phyloP scores from a whole-genome alignment of 2,113 vertebrate genomes.

The Laticauda laticaudata region DNA sequence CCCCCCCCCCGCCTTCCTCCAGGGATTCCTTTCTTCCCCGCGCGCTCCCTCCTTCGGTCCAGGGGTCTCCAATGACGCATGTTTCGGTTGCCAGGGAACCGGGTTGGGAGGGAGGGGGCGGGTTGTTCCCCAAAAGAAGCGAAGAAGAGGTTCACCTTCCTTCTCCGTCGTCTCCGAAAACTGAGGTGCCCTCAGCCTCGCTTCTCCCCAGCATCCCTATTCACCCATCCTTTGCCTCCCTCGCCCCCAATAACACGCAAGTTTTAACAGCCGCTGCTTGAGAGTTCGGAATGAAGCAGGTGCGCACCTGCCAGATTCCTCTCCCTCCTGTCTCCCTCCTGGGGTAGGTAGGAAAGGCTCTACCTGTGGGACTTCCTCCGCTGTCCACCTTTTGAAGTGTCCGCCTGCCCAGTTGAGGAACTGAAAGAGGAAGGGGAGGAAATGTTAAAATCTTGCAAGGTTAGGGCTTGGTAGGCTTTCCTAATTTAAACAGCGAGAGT shows the following conservation, averaged over 20 bases:
- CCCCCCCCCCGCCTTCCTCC: not conserved
- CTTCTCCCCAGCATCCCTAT: not conserved
- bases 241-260: not conserved
- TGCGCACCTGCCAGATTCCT: not conserved
- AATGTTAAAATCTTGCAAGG: not conserved
- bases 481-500: not conserved
- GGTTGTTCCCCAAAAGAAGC: not conserved
- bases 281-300: not conserved
- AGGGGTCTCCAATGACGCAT: not conserved
- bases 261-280: not conserved
- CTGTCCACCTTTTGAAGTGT: not conserved
- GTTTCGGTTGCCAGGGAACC: conserved; percentile 1
- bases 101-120: not conserved
- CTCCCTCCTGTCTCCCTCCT: not conserved
- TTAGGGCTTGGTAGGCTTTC: not conserved
- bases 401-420: not conserved
- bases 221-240: not conserved
- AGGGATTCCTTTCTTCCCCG: not conserved
- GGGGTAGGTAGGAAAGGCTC: not conserved
- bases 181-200: not conserved
- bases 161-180: not conserved
- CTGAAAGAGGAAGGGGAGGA: not conserved
- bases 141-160: not conserved
- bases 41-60: not conserved
- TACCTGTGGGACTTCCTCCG: not conserved